A percentile compares a stretch with the other conserved stretches of the same genome.
Evolutionary conservation across 2,888 invertebrate species (phyloP).

Genomic region (Patella ulyssiponensis): DNA sequence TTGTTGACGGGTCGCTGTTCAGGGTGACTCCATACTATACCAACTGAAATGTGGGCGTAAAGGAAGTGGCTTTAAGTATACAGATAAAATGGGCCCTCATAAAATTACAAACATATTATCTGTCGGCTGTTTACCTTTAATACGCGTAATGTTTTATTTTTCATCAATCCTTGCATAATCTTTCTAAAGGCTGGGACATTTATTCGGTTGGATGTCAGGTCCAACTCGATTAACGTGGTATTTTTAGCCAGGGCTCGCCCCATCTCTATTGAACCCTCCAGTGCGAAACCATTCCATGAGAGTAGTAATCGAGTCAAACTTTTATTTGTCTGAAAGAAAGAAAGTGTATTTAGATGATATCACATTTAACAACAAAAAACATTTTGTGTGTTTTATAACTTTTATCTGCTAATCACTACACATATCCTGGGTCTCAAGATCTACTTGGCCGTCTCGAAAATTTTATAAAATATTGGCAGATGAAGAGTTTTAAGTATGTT

Average conservation of each 20-base stretch:
- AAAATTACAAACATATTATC: no score
- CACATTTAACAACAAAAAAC: no score
- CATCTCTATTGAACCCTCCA: conserved; percentile 56
- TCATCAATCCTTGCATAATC: conserved; percentile 47
- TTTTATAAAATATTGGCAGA: no score
- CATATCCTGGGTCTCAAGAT: no score
- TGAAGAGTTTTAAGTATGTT: no score
- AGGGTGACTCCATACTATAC: not conserved
- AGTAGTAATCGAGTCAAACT: conserved; percentile 46
- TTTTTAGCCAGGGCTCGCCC: conserved; percentile 49
- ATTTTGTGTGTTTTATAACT: no score
- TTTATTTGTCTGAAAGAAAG: conserved; percentile 44
- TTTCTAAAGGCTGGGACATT: conserved; percentile 51
- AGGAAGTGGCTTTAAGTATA: not conserved
- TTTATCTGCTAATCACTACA: no score
- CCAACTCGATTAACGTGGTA: conserved; percentile 47
- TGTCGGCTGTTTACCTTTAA: conserved; percentile 44
- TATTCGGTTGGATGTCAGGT: conserved; percentile 55
- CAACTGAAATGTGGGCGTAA: not conserved
- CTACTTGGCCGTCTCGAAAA: no score
- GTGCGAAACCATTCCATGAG: conserved; percentile 58
- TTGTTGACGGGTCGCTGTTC: not conserved
- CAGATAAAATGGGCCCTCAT: not conserved
- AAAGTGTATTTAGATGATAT: not conserved
- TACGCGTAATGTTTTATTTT: conserved; percentile 43